Percentiles rank a stretch among this genome's conserved stretches.
These are phyloP conservation scores for Mizuhopecten yessoensis DNA, from an alignment of 1,140 invertebrate species.

Conservation along the genomic window DNA sequence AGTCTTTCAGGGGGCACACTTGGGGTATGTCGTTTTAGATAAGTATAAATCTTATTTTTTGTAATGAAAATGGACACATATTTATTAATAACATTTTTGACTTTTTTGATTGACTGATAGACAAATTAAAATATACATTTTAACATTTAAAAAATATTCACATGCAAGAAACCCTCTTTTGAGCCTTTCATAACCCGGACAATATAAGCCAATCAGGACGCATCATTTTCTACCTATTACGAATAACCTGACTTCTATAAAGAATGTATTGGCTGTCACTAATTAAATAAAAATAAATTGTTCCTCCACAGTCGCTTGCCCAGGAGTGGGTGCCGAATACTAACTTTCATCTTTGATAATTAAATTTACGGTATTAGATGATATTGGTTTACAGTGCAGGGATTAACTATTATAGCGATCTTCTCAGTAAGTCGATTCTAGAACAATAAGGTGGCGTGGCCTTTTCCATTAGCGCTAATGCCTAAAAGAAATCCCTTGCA, in stretches of 20 bases:
- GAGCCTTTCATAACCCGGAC: not conserved
- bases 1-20: not conserved
- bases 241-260: not conserved
- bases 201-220: not conserved
- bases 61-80: not conserved
- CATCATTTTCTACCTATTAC: not conserved
- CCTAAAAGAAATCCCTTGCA: not conserved
- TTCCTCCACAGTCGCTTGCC: not conserved
- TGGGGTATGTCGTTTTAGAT: not conserved
- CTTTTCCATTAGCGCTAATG: conserved; percentile 20
- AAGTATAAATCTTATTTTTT: not conserved
- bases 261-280: not conserved
- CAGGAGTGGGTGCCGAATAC: not conserved
- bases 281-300: conserved; percentile 40
- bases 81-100: not conserved
- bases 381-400: not conserved
- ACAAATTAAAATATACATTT: too few relatives aligned
- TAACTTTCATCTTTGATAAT: conserved; percentile 30
- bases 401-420: not conserved
- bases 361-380: not conserved
- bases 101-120: not conserved
- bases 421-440: not conserved
- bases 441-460: not conserved
- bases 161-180: too few relatives aligned
- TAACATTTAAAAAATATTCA: too few relatives aligned